Base-by-base conservation (phyloP, 2,113 vertebrate genomes). In the Limnothrissa miodon region DNA sequence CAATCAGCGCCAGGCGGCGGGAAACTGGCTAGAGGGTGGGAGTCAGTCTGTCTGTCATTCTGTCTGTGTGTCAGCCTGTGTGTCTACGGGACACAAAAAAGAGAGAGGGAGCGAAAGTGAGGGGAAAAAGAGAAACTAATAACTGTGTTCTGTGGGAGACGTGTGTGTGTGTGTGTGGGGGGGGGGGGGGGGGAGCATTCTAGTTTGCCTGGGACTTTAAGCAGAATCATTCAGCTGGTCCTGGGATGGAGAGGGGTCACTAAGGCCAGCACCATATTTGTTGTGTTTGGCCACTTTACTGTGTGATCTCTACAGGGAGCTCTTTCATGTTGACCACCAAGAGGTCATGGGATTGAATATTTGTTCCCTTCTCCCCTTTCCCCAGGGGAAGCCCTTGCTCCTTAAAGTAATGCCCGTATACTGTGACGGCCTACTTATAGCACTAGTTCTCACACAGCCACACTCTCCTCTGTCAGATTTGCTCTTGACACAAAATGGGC, bases 251-350 rank as follows among this genome's bases (percentile, higher is more conserved):
- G 59, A 29, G 59, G 19, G 6, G 45, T 15, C 44, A 82, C 59
- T 4, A 51, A 11, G 74, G 0, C 21, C n/a, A 62, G 59, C 59
- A n/a, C 59, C n/a, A 62, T n/a, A 62, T 78, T 4, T 80, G 59
- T 80, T 85, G 7, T 70, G 80, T 83, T 82, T 81, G 82, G 66
- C 45, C 53, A 1, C 33, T 79, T 83, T 78, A 82, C 45, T 23
- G 39, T 78, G 25, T 66, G 70, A 85, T 78, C 86, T 79, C 6
- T 66, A 81, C 83, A 83, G 82, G 83, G 85, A 82, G 53, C 66
- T 78, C 42, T 79, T 83, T 83, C 70, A 85, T 85, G n/a, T 79
- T 13, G 81, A 44, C 4, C 6, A 15, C 44, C 59, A 59, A 17
- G 39, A 2, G 81, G 78, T 78, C 62, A 59, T 87, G 80, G 62